Base-by-base conservation (phyloP, 2,113 vertebrate genomes). In the Eulacestoma nigropectus region DNA sequence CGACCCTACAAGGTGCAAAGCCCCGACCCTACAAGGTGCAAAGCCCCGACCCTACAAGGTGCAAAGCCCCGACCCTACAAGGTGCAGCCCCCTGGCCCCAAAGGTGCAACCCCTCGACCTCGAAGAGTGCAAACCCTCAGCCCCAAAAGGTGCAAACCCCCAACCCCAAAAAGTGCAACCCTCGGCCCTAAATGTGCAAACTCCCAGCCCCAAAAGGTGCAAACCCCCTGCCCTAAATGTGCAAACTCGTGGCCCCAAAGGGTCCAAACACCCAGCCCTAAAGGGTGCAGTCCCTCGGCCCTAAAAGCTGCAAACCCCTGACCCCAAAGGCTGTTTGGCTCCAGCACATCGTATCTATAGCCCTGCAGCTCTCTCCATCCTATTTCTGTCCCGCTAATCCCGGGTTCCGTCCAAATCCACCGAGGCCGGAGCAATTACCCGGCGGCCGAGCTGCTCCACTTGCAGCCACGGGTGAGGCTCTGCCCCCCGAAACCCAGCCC, bases 51-150 rank as follows among this genome's bases (percentile, higher is more conserved):
- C 42, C 63, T 1, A 18, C 13, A 47, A 5, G 42, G 11, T 7
- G 22, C 42, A n/a, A 39, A 39, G 39, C 39, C 39, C 12, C 9
- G 39, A 12, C 39, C 39, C 39, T 39, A 39, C 9, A 39, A 39
- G 39, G 39, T 39, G 39, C 39, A 39, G 12, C 9, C 12, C 39
- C 39, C 39, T 12, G 12, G 12, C 15, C 42, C 29, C 3, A 44
- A 44, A 44, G 2, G 20, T 7, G 29, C 39, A 67, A 41, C 32
- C 2, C 3, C 26, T 13, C 5, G 8, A 7, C 3, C 46, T n/a
- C 0, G 15, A 47, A 42, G 1, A 8, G 33, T 9, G 53, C 23
- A 44, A 11, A n/a, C 0, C 2, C 22, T 16, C 1, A 5, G 2
- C 16, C 42, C 63, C 3, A 33, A 50, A 44, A 1, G 11, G 33